phyloP scores from a whole-genome alignment of 2,888 invertebrate genomes.

The Sussaba pulchella region DNA sequence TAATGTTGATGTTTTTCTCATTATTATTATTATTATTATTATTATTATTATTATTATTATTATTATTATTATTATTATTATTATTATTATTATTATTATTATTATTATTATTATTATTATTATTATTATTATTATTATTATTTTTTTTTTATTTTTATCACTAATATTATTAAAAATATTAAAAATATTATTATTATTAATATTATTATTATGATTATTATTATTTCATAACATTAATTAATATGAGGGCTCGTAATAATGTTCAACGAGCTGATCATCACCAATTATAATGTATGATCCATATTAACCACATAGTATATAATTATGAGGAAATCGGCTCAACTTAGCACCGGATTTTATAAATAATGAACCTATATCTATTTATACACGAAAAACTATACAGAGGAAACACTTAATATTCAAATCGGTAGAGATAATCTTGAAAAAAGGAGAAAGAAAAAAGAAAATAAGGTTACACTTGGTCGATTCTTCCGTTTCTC shows the following conservation, averaged over 20 bases:
- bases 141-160: too few species aligned
- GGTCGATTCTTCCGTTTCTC: conserved; percentile 3
- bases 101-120: too few species aligned
- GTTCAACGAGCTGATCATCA: neutral
- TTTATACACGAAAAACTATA: neutral
- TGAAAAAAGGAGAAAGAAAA: neutral
- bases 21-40: neutral
- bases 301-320: neutral
- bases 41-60: neutral
- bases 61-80: neutral
- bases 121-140: too few species aligned
- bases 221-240: neutral
- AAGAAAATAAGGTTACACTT: conserved; percentile 13
- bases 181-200: neutral
- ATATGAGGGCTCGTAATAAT: neutral
- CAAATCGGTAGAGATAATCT: conserved; percentile 10
- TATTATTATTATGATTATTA: neutral
- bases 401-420: conserved; percentile 30
- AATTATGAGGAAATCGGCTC: neutral
- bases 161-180: too few species aligned
- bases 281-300: conserved; percentile 1
- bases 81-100: too few species aligned
- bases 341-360: neutral
- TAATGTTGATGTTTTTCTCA: too few species aligned
- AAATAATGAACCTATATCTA: neutral